phyloP scores from a whole-genome alignment of 2,888 invertebrate genomes.

The Pollenia griseotomentosa region DNA sequence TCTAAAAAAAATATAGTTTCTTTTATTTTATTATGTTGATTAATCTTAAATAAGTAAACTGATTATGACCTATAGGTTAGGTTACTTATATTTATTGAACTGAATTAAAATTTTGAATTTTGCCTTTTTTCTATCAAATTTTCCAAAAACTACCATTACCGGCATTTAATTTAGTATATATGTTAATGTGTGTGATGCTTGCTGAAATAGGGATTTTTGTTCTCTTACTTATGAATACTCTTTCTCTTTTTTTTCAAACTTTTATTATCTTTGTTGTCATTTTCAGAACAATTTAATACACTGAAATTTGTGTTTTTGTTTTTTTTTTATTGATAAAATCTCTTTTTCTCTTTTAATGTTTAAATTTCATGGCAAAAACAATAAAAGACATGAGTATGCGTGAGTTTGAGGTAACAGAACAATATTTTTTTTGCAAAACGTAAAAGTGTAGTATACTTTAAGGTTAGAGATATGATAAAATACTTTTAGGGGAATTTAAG shows the following conservation, averaged over 20 bases:
- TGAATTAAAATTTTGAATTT: no score
- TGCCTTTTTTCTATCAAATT: no score
- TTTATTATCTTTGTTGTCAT: constrained; percentile 5
- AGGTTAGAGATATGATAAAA: background rate
- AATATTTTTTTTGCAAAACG: no score
- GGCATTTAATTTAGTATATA: background rate
- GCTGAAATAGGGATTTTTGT: background rate
- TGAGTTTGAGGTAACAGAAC: background rate
- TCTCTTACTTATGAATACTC: background rate
- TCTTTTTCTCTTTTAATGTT: background rate
- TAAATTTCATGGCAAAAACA: background rate
- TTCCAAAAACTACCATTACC: no score
- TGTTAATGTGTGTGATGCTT: background rate
- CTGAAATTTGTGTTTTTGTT: no score
- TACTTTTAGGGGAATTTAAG: background rate
- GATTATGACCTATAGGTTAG: no score
- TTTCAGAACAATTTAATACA: no score
- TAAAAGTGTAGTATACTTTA: background rate
- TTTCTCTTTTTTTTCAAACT: background rate
- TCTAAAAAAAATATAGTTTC: no score
- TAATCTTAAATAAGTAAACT: no score
- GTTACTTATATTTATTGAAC: no score
- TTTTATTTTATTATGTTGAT: no score
- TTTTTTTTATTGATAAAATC: background rate
- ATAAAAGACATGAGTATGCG: background rate